Conservation (phyloP, 2,888 invertebrate genomes). For the Rhopalosiphum nymphaeae region DNA sequence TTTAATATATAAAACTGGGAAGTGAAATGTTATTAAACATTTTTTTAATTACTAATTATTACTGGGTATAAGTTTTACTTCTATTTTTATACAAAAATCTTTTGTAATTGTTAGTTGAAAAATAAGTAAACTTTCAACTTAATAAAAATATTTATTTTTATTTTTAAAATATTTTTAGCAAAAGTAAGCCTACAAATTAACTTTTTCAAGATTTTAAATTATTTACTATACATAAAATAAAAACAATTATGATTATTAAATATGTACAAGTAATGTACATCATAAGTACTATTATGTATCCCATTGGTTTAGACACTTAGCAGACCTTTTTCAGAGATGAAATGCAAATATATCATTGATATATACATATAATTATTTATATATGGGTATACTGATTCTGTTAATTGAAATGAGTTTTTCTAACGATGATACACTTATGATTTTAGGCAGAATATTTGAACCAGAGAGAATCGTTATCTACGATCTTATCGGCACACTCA, state of each 20-base stretch:
- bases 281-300: background rate
- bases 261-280: background rate
- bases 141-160: background rate
- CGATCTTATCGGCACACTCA: conserved; percentile 76
- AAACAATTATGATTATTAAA: background rate
- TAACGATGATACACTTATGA: background rate
- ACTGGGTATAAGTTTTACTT: background rate
- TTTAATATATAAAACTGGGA: background rate
- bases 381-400: background rate
- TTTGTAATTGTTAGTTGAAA: background rate
- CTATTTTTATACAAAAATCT: background rate
- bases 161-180: background rate
- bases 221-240: background rate
- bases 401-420: background rate
- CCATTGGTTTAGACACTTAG: background rate
- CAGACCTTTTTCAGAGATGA: background rate
- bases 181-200: background rate
- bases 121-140: background rate
- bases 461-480: conserved; percentile 82
- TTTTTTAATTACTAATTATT: background rate
- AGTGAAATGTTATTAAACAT: background rate
- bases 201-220: background rate
- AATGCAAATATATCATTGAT: background rate
- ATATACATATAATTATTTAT: too few relatives aligned
- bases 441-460: conserved; percentile 83